phyloP scores from a whole-genome alignment of 2,113 vertebrate genomes.

The Coptodon bakossiorum region DNA sequence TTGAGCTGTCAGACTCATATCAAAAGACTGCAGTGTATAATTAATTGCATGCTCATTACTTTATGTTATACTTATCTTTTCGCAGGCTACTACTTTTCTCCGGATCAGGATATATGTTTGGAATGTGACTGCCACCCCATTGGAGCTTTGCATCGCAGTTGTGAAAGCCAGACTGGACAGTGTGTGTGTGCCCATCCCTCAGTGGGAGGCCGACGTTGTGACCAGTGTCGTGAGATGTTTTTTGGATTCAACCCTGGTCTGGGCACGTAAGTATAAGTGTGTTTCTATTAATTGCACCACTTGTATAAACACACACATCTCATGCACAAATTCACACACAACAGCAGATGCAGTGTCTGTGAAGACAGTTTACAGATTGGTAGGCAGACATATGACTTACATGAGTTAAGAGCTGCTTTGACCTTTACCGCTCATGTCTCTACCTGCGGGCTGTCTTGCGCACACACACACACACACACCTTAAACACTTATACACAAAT shows the following conservation, averaged over 20 bases:
- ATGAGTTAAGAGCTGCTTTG: conserved; percentile 55
- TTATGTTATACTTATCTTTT: background rate
- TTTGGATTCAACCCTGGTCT: conserved; percentile 81
- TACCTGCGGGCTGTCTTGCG: background rate
- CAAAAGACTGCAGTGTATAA: background rate
- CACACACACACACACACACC: conserved; percentile 8
- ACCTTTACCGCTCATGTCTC: conserved; percentile 48
- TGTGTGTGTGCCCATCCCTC: conserved; percentile 78
- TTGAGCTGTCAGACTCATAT: background rate
- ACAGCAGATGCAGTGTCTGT: conserved; percentile 16
- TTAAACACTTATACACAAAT: conserved; percentile 19
- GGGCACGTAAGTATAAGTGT: conserved; percentile 74
- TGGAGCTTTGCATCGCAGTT: conserved; percentile 72
- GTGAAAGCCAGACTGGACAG: conserved; percentile 75
- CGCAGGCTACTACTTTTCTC: conserved; percentile 78
- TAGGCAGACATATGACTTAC: conserved; percentile 43
- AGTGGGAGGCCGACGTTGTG: conserved; percentile 75
- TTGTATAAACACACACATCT: background rate
- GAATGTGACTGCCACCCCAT: conserved; percentile 80
- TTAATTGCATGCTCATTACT: background rate
- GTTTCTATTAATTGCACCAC: background rate
- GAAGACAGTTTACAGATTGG: conserved; percentile 24
- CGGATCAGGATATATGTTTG: conserved; percentile 61
- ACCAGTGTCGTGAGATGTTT: conserved; percentile 76
- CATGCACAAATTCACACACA: background rate